Percentiles rank a stretch among this genome's conserved stretches.
Evolutionary conservation across 2,797 vertebrate genomes (phyloP).

Genomic region (Gorsachius magnificus): DNA sequence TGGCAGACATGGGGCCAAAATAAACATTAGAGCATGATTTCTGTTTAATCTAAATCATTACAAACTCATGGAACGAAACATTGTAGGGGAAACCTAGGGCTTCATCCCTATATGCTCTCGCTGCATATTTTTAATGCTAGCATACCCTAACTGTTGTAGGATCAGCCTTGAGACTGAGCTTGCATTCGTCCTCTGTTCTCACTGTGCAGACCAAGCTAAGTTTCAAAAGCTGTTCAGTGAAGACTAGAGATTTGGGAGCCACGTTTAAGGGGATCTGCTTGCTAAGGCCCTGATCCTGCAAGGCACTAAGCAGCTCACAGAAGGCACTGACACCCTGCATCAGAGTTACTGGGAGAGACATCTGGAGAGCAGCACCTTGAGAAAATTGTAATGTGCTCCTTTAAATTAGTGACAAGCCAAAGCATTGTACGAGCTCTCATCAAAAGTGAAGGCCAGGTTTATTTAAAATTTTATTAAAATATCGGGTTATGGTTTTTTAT

Average conservation of each 20-base stretch:
- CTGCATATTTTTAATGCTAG: neutral
- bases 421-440: neutral
- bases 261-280: neutral
- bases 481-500: neutral
- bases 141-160: neutral
- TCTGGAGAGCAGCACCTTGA: neutral
- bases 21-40: neutral
- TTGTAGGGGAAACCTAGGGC: neutral
- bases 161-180: neutral
- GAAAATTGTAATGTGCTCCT: neutral
- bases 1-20: neutral
- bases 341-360: neutral
- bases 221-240: neutral
- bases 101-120: neutral
- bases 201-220: neutral
- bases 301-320: neutral
- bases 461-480: slow-evolving; percentile 36
- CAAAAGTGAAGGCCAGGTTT: slow-evolving; percentile 30
- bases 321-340: neutral
- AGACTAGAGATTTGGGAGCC: neutral
- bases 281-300: neutral
- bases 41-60: neutral
- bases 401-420: neutral
- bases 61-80: neutral
- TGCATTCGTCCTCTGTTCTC: neutral